Conservation (phyloP, 2,797 vertebrate species). For the Pygocentrus nattereri region DNA sequence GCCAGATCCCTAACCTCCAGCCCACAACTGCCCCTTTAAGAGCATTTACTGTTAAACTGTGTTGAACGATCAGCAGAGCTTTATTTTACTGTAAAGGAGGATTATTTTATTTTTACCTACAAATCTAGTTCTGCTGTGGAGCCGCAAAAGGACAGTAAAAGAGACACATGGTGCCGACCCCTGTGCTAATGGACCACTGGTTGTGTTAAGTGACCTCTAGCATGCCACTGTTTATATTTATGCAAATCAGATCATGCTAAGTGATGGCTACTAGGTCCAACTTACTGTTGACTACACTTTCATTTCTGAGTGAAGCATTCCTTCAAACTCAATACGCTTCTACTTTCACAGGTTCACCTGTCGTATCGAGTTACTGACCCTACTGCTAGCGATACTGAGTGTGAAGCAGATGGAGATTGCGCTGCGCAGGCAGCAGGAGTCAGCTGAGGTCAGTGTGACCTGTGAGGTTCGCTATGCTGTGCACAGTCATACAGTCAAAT, state of each 20-base stretch:
- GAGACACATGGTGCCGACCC: too few species aligned
- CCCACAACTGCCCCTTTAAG: too few species aligned
- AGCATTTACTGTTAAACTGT: too few species aligned
- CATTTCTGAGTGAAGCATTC: neutral
- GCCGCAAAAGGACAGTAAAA: too few species aligned
- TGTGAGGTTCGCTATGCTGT: conserved; percentile 50
- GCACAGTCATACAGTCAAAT: conserved; percentile 60
- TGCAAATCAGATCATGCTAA: neutral
- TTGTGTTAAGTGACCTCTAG: neutral
- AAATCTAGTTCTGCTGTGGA: too few species aligned
- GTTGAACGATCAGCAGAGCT: too few species aligned
- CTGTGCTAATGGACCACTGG: neutral
- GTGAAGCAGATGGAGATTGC: conserved; percentile 15
- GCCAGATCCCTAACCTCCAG: too few species aligned
- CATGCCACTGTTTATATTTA: neutral
- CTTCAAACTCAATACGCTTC: conserved; percentile 23
- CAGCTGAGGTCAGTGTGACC: conserved; percentile 24
- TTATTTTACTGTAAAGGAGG: too few species aligned
- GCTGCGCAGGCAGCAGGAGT: conserved; percentile 10
- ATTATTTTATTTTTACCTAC: too few species aligned
- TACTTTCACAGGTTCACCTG: conserved; percentile 15
- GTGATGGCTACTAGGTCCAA: neutral
- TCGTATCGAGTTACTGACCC: neutral
- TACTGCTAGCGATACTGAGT: neutral
- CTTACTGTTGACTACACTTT: neutral